Percentiles rank a stretch among this genome's conserved stretches.
Evolutionary conservation across 2,113 vertebrate species (phyloP).

Genomic region (Brachyhypopomus gauderio): DNA sequence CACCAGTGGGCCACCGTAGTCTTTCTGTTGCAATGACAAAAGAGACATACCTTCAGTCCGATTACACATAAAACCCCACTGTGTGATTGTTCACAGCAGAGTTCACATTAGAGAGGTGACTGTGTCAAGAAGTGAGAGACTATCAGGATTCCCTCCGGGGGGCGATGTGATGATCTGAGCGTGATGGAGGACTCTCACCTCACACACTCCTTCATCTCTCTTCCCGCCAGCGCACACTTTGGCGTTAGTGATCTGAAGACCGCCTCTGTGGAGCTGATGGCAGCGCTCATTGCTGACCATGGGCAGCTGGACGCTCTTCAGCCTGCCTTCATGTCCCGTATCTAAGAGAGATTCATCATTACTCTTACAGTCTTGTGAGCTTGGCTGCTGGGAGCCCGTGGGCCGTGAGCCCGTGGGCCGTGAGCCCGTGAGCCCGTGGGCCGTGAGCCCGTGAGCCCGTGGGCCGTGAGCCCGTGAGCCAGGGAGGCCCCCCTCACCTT

Average conservation of each 20-base stretch:
- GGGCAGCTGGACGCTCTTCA: slow-evolving; percentile 84
- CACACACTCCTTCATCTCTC: slow-evolving; percentile 90
- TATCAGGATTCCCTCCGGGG: neutral
- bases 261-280: slow-evolving; percentile 86
- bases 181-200: slow-evolving; percentile 77
- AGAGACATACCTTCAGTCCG: neutral
- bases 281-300: slow-evolving; percentile 88
- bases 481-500: too few species aligned
- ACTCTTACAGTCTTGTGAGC: slow-evolving; percentile 15
- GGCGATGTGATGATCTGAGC: neutral
- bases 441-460: neutral
- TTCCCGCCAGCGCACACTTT: slow-evolving; percentile 92
- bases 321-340: slow-evolving; percentile 82
- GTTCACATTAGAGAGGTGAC: neutral
- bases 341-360: slow-evolving; percentile 67
- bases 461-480: neutral
- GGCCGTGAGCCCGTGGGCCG: too few species aligned
- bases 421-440: too few species aligned
- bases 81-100: neutral
- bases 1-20: slow-evolving; percentile 95
- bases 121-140: neutral
- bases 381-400: too few species aligned
- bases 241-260: slow-evolving; percentile 84
- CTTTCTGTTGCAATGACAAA: slow-evolving; percentile 75
- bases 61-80: neutral